phyloP scores from a whole-genome alignment of 2,888 invertebrate species.

The Apantesis nais region DNA sequence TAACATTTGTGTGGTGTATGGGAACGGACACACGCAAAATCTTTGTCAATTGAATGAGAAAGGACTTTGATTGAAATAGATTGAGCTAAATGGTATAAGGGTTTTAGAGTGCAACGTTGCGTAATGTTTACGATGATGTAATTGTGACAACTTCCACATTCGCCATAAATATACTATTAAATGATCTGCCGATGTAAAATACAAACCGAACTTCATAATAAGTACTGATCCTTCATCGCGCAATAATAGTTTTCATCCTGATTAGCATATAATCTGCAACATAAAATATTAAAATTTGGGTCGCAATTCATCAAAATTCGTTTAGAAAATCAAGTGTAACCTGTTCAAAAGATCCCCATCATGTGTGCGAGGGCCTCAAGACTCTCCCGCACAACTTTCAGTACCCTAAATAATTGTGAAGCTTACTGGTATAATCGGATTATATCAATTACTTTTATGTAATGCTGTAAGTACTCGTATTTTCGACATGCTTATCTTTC shows the following conservation, averaged over 20 bases:
- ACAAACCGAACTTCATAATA: neutral
- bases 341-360: neutral
- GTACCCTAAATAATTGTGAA: too few species aligned
- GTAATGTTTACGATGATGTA: constrained; percentile 24
- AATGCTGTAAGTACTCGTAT: neutral
- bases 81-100: constrained; percentile 28
- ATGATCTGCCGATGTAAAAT: neutral
- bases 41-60: constrained; percentile 41
- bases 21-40: constrained; percentile 33
- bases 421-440: too few species aligned
- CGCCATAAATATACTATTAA: neutral
- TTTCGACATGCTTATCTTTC: neutral
- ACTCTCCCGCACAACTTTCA: neutral
- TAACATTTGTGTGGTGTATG: constrained; percentile 34
- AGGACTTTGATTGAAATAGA: constrained; percentile 29
- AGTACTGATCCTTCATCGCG: neutral
- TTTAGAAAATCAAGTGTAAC: neutral
- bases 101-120: constrained; percentile 41
- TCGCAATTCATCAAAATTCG: too few species aligned
- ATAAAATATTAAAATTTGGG: too few species aligned
- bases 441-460: neutral
- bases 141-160: neutral
- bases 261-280: too few species aligned
- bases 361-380: neutral
- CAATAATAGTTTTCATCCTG: neutral